phyloP scores from a whole-genome alignment of 2,113 vertebrate genomes.

The Pseudorasbora parva region DNA sequence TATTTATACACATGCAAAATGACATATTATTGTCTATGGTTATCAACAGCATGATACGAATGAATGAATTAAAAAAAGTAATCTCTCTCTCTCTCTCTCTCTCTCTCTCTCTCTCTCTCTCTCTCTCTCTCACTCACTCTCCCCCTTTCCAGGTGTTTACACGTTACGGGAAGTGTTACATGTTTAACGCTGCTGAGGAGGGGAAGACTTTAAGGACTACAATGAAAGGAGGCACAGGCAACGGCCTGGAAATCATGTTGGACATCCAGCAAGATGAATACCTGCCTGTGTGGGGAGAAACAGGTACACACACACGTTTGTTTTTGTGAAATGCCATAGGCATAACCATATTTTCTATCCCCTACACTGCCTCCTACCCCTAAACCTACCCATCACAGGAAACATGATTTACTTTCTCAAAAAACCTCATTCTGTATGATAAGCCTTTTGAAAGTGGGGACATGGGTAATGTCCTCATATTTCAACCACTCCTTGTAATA shows the following conservation, averaged over 20 bases:
- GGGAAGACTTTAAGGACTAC: conserved; percentile 93
- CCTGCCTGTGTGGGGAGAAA: conserved; percentile 81
- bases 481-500: too few species aligned
- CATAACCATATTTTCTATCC: too few species aligned
- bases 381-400: too few species aligned
- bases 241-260: conserved; percentile 98
- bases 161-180: conserved; percentile 98
- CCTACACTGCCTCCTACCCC: too few species aligned
- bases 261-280: conserved; percentile 97
- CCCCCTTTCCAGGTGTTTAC: conserved; percentile 89
- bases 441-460: too few species aligned
- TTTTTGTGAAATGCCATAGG: too few species aligned
- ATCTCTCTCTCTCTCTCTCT: conserved; percentile 1
- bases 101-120: too few species aligned
- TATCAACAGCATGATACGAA: neutral
- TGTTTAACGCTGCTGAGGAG: conserved; percentile 97
- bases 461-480: too few species aligned
- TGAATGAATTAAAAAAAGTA: neutral
- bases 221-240: conserved; percentile 96
- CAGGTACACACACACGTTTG: conserved; percentile 66
- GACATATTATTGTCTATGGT: neutral
- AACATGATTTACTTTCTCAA: too few species aligned
- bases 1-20: neutral
- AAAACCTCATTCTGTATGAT: too few species aligned
- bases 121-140: neutral